phyloP scores from a whole-genome alignment of 2,888 invertebrate genomes.

The Poecilus cupreus region DNA sequence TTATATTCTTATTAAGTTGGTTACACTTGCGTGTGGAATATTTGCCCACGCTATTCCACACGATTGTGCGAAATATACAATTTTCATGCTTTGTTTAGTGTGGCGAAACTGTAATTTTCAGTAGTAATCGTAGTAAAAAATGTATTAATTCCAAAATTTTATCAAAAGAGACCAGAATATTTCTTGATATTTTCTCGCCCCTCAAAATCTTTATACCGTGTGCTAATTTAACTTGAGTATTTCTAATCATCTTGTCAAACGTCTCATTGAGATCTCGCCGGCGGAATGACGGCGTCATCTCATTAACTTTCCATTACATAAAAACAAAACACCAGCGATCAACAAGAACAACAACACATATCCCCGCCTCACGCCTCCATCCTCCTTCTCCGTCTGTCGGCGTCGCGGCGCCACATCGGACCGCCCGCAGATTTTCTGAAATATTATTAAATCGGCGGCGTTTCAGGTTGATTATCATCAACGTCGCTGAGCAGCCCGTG shows the following conservation, averaged over 20 bases:
- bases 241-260: background rate
- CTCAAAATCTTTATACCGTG: too few species aligned
- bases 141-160: too few species aligned
- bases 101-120: too few species aligned
- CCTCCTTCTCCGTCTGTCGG: background rate
- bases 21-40: too few species aligned
- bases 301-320: constrained; percentile 42
- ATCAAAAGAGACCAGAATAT: too few species aligned
- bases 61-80: too few species aligned
- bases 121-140: too few species aligned
- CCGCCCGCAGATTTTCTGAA: constrained; percentile 55
- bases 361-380: background rate
- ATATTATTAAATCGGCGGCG: constrained; percentile 58
- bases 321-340: constrained; percentile 21
- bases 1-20: too few species aligned
- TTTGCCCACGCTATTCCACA: too few species aligned
- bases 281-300: background rate
- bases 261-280: background rate
- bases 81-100: too few species aligned
- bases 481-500: constrained; percentile 24
- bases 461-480: constrained; percentile 56
- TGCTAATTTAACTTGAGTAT: too few species aligned
- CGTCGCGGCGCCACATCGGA: constrained; percentile 8
- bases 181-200: too few species aligned
- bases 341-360: constrained; percentile 6